These are phyloP conservation scores for Typhlichthys subterraneus DNA, from an alignment of 2,797 vertebrate genomes.

Conservation along the genomic window DNA sequence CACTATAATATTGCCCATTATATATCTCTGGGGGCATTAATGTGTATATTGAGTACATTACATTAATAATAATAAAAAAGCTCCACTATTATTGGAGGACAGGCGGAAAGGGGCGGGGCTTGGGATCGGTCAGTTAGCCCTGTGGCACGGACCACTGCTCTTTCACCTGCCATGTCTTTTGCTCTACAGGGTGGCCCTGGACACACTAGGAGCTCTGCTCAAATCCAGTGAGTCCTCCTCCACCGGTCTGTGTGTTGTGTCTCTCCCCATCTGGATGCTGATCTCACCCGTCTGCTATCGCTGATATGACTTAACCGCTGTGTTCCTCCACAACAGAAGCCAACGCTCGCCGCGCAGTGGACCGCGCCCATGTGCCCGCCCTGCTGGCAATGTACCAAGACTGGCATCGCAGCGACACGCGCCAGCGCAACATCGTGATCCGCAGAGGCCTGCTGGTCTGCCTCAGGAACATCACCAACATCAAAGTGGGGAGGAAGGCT, in stretches of 20 bases:
- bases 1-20: too few relatives aligned
- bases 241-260: conserved; percentile 21
- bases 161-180: conserved; percentile 58
- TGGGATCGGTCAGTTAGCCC: conserved; percentile 1
- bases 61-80: too few relatives aligned
- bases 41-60: too few relatives aligned
- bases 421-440: conserved; percentile 91
- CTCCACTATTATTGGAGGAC: too few relatives aligned
- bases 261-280: conserved; percentile 6
- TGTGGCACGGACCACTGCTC: conserved; percentile 20
- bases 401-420: conserved; percentile 94
- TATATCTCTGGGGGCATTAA: too few relatives aligned
- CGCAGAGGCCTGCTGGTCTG: conserved; percentile 94
- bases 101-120: too few relatives aligned
- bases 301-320: too few relatives aligned
- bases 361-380: conserved; percentile 84
- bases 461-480: conserved; percentile 92
- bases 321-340: conserved; percentile 73
- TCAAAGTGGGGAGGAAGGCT: conserved; percentile 94
- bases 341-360: conserved; percentile 92
- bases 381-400: conserved; percentile 90
- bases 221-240: conserved; percentile 93
- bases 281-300: neutral
- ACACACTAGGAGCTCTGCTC: conserved; percentile 93
- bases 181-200: conserved; percentile 92